Evolutionary conservation across 2,113 vertebrate species (phyloP).

Genomic region (Eupsittula cactorum): DNA sequence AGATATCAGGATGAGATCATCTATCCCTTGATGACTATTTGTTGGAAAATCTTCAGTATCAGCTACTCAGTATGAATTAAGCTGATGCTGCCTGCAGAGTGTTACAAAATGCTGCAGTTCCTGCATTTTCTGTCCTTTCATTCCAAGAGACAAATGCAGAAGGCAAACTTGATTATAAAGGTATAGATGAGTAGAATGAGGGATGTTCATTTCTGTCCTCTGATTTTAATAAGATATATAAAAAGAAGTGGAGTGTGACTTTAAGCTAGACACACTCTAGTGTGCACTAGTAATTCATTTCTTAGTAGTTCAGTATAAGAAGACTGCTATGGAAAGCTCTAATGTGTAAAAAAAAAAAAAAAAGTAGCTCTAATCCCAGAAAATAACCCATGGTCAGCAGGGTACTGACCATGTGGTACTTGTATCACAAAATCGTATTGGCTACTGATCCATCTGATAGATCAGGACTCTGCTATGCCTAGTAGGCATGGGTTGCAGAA

Average conservation of each 20-base stretch:
- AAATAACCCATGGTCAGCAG: background rate
- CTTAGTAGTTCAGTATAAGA: background rate
- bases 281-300: background rate
- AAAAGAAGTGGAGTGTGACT: background rate
- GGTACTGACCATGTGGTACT: background rate
- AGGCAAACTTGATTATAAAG: background rate
- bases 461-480: background rate
- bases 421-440: background rate
- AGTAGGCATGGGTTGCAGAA: background rate
- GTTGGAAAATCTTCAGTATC: background rate
- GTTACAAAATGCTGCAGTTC: background rate
- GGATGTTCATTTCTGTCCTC: background rate
- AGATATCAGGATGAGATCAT: background rate
- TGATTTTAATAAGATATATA: background rate
- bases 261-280: background rate
- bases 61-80: background rate
- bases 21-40: background rate
- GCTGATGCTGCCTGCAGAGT: background rate
- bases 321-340: background rate
- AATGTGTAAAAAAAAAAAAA: background rate
- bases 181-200: background rate
- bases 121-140: background rate
- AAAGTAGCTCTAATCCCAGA: background rate
- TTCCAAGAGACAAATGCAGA: background rate
- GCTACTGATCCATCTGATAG: background rate